A percentile compares a stretch with the other conserved stretches of the same genome.
Evolutionary conservation across 2,888 invertebrate genomes (phyloP).

Genomic region (Gisinianus flammeolus): DNA sequence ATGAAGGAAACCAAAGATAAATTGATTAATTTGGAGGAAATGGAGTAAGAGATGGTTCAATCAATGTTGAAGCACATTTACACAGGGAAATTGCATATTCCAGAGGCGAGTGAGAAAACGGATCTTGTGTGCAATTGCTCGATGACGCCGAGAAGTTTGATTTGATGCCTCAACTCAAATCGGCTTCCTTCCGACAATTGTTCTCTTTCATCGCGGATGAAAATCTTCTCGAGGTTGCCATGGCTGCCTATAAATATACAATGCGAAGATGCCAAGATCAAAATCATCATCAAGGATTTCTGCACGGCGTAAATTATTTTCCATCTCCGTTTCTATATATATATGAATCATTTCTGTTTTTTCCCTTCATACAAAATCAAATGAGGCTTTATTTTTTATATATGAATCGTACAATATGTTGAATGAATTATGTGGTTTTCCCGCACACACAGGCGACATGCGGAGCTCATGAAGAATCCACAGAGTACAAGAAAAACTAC

Average conservation of each 20-base stretch:
- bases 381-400: too few relatives aligned
- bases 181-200: slow-evolving; percentile 2
- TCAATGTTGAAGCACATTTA: not conserved
- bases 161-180: slow-evolving; percentile 5
- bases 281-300: not conserved
- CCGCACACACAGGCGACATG: slow-evolving; percentile 15
- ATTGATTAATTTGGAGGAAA: not conserved
- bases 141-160: slow-evolving; percentile 20
- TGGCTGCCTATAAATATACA: slow-evolving; percentile 12
- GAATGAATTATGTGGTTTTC: not conserved
- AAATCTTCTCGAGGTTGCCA: not conserved
- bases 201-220: not conserved
- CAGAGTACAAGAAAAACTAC: slow-evolving; percentile 12
- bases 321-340: not conserved
- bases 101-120: not conserved
- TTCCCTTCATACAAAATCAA: not conserved
- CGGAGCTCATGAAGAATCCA: slow-evolving; percentile 4
- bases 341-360: not conserved
- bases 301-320: slow-evolving; percentile 6
- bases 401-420: not conserved
- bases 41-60: not conserved
- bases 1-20: slow-evolving; percentile 10
- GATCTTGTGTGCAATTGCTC: not conserved
- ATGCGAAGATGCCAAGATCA: not conserved
- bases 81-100: not conserved